Evolutionary conservation across 1,140 invertebrate species (phyloP).

Genomic region (Drosophila grimshawi): DNA sequence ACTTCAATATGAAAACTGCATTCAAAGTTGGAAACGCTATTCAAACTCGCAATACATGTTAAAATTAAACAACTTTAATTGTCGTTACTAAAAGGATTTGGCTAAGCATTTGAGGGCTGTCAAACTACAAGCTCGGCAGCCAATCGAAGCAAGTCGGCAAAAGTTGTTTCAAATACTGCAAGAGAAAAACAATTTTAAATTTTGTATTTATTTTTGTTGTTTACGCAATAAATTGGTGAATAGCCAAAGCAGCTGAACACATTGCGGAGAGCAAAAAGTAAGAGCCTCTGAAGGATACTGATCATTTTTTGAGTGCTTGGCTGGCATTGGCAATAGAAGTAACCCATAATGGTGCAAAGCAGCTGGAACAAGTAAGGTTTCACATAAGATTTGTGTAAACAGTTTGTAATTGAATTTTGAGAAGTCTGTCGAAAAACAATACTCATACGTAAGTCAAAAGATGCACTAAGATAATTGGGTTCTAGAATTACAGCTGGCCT

Average conservation of each 20-base stretch:
- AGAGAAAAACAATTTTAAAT: not conserved
- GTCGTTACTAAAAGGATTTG: conserved; percentile 57
- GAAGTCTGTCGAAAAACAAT: too few relatives aligned
- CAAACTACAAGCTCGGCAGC: conserved; percentile 24
- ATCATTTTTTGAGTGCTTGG: conserved; percentile 51
- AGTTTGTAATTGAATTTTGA: too few relatives aligned
- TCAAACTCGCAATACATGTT: too few relatives aligned
- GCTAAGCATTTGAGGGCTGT: conserved; percentile 32
- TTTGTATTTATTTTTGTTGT: not conserved
- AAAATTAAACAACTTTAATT: too few relatives aligned
- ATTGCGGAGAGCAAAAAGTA: conserved; percentile 18
- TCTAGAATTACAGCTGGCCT: too few relatives aligned
- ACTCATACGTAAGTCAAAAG: not conserved
- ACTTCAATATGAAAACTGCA: too few relatives aligned
- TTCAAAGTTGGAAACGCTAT: too few relatives aligned
- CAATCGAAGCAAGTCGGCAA: too few relatives aligned
- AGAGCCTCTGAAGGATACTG: conserved; percentile 45
- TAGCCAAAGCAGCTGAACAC: conserved; percentile 1
- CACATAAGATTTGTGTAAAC: too few relatives aligned
- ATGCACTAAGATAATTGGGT: too few relatives aligned
- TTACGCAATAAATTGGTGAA: not conserved
- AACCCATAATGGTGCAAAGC: not conserved
- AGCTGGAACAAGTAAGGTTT: too few relatives aligned
- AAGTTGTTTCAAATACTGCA: not conserved
- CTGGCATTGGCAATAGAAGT: conserved; percentile 12